phyloP scores from a whole-genome alignment of 2,888 invertebrate species.

The Diloba caeruleocephala region DNA sequence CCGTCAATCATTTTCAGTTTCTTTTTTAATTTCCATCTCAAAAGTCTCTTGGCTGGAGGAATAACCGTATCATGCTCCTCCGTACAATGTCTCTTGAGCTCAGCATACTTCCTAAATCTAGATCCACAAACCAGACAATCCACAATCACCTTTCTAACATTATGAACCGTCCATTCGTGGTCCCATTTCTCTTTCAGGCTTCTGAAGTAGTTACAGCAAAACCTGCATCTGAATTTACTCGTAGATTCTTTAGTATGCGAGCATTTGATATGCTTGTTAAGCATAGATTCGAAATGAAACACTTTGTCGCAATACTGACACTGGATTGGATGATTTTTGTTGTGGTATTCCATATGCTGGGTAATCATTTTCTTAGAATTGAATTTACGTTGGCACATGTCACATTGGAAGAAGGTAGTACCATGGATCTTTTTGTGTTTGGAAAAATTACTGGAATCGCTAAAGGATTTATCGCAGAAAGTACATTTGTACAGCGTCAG shows the following conservation, averaged over 20 bases:
- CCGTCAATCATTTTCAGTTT: slow-evolving; percentile 33
- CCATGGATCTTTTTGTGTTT: slow-evolving; percentile 87
- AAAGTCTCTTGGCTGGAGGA: slow-evolving; percentile 70
- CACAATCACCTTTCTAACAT: slow-evolving; percentile 78
- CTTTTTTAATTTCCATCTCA: slow-evolving; percentile 53
- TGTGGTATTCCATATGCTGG: slow-evolving; percentile 83
- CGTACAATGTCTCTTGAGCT: slow-evolving; percentile 75
- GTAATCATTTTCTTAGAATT: slow-evolving; percentile 84
- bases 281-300: slow-evolving; percentile 81
- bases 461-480: slow-evolving; percentile 84
- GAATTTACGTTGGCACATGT: slow-evolving; percentile 82
- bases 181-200: slow-evolving; percentile 84
- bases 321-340: slow-evolving; percentile 68
- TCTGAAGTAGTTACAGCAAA: slow-evolving; percentile 71
- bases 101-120: slow-evolving; percentile 81
- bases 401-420: slow-evolving; percentile 77
- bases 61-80: slow-evolving; percentile 68
- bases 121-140: slow-evolving; percentile 78
- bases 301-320: slow-evolving; percentile 73
- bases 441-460: slow-evolving; percentile 86
- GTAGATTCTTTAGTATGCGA: slow-evolving; percentile 66
- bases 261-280: slow-evolving; percentile 80
- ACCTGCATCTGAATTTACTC: slow-evolving; percentile 71
- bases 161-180: slow-evolving; percentile 82
- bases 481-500: slow-evolving; percentile 84